These are phyloP conservation scores for Conomelus anceps DNA, from an alignment of 2,888 invertebrate species.

Conservation along the genomic window DNA sequence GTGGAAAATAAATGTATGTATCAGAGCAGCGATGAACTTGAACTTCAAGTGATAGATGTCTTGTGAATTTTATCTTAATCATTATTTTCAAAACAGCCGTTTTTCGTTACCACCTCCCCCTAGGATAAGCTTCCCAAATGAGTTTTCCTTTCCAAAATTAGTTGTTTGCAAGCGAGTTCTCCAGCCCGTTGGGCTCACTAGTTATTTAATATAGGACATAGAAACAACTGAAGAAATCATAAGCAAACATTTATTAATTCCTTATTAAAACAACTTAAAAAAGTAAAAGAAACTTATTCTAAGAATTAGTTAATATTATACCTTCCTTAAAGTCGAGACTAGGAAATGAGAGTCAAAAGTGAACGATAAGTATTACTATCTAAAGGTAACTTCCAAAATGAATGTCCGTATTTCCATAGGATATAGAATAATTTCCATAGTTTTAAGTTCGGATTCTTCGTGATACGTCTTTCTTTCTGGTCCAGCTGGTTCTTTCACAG, in stretches of 20 bases:
- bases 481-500: conserved; percentile 31
- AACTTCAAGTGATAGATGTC: too few relatives aligned
- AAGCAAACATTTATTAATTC: background rate
- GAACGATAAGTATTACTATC: background rate
- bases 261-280: background rate
- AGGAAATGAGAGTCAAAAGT: background rate
- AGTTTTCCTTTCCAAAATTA: too few relatives aligned
- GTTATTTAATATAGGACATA: background rate
- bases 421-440: background rate
- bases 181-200: too few relatives aligned
- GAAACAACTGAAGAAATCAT: background rate
- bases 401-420: conserved; percentile 8
- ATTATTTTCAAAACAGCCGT: too few relatives aligned
- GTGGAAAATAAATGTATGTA: too few relatives aligned
- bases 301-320: background rate
- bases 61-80: too few relatives aligned
- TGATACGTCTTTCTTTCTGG: background rate
- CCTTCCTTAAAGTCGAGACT: background rate
- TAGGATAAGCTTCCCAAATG: too few relatives aligned
- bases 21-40: too few relatives aligned
- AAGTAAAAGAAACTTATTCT: too few relatives aligned
- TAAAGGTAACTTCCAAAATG: background rate
- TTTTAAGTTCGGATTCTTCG: background rate
- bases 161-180: too few relatives aligned
- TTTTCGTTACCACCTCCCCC: too few relatives aligned